Conservation (phyloP, 2,113 vertebrate genomes). For the Numida meleagris region DNA sequence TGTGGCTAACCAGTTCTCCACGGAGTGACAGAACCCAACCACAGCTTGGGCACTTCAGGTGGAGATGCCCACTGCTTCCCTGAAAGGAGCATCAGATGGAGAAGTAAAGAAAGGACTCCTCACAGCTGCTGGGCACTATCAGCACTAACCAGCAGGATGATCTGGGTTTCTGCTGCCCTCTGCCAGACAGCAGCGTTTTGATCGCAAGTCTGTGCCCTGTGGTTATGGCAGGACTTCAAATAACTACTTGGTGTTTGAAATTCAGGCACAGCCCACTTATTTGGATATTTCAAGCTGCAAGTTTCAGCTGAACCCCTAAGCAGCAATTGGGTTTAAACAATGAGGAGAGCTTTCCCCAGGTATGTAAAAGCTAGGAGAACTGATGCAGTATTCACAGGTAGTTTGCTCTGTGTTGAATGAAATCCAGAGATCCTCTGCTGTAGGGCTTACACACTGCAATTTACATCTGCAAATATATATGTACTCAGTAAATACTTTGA, state of each 20-base stretch:
- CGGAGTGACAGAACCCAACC: not conserved
- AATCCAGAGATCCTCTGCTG: not conserved
- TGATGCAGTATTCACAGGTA: not conserved
- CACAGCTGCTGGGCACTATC: not conserved
- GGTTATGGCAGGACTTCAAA: slow-evolving; percentile 50
- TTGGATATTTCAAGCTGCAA: slow-evolving; percentile 25
- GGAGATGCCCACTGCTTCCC: not conserved
- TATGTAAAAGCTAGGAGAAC: slow-evolving; percentile 15
- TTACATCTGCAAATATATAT: not conserved
- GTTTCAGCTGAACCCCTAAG: not conserved
- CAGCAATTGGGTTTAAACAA: not conserved
- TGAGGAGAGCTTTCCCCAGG: not conserved
- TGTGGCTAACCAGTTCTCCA: slow-evolving; percentile 4
- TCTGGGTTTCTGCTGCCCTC: not conserved
- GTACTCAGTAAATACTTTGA: not conserved
- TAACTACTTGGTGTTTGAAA: slow-evolving; percentile 18
- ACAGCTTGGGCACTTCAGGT: not conserved
- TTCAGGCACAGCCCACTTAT: not conserved
- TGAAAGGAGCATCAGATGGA: slow-evolving; percentile 39
- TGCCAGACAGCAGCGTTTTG: slow-evolving; percentile 23
- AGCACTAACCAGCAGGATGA: not conserved
- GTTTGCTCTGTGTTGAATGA: not conserved
- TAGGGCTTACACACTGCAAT: not conserved
- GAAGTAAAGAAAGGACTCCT: slow-evolving; percentile 40
- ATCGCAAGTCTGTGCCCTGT: slow-evolving; percentile 35